Evolutionary conservation across 2,113 vertebrate species (phyloP).

Genomic region (Xiphophorus hellerii): DNA sequence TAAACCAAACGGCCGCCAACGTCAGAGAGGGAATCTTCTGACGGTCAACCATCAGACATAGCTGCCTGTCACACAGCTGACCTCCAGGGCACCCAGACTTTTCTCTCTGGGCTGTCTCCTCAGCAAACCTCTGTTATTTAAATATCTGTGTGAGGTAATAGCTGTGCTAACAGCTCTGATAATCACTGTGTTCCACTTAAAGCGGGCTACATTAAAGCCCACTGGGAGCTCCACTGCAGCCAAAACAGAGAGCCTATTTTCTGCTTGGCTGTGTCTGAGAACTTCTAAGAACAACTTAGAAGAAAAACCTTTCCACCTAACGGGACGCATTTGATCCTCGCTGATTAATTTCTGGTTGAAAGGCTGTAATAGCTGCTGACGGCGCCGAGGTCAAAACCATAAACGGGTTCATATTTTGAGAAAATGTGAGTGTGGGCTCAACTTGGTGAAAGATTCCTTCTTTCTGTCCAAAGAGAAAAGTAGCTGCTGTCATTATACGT

Average conservation of each 20-base stretch:
- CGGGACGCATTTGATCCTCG: slow-evolving; percentile 6
- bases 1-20: background rate
- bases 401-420: background rate
- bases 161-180: slow-evolving; percentile 53
- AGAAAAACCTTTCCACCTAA: background rate
- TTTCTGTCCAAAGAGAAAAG: background rate
- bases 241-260: slow-evolving; percentile 31
- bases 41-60: too few species aligned
- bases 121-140: slow-evolving; percentile 40
- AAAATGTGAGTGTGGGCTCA: slow-evolving; percentile 15
- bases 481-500: background rate
- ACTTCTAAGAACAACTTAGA: slow-evolving; percentile 12
- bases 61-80: slow-evolving; percentile 15
- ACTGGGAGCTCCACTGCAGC: slow-evolving; percentile 21
- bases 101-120: slow-evolving; percentile 22
- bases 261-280: slow-evolving; percentile 19
- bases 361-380: background rate
- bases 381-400: slow-evolving; percentile 8
- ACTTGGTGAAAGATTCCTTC: background rate
- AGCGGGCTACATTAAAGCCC: slow-evolving; percentile 27
- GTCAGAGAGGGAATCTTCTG: background rate
- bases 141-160: slow-evolving; percentile 50
- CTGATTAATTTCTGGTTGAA: slow-evolving; percentile 5
- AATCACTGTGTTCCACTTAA: slow-evolving; percentile 58
- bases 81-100: slow-evolving; percentile 3